These are phyloP conservation scores for Mercenaria mercenaria DNA, from an alignment of 1,140 invertebrate species.

Conservation along the genomic window DNA sequence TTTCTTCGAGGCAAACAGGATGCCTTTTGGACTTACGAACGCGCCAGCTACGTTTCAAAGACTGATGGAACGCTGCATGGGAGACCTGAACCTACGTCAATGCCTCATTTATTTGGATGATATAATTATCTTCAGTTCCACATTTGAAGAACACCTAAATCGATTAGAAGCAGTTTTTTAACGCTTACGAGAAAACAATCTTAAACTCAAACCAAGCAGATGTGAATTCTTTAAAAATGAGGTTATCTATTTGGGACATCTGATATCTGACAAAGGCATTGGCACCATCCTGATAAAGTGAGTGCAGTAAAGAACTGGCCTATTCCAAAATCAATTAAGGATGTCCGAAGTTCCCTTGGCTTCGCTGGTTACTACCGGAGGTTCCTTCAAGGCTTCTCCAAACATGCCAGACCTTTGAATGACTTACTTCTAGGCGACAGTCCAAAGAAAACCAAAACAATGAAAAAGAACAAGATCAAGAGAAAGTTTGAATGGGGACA, in stretches of 20 bases:
- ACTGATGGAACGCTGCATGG: background rate
- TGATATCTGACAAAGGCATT: background rate
- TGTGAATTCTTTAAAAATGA: background rate
- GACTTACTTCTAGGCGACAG: slow-evolving; percentile 61
- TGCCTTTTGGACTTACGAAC: slow-evolving; percentile 24
- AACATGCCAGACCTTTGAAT: slow-evolving; percentile 68
- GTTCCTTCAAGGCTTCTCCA: slow-evolving; percentile 45
- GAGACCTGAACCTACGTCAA: background rate
- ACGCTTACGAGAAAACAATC: background rate
- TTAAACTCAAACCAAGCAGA: background rate
- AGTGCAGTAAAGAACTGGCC: slow-evolving; percentile 56
- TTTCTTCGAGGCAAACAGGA: slow-evolving; percentile 1
- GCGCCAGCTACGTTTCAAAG: background rate
- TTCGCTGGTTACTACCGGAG: slow-evolving; percentile 4
- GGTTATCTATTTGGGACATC: background rate
- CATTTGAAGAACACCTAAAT: slow-evolving; percentile 1
- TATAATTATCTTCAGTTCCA: background rate
- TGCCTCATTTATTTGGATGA: slow-evolving; percentile 37
- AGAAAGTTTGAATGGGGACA: background rate
- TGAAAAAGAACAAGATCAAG: too few species aligned
- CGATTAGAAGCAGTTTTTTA: background rate
- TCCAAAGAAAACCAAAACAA: too few species aligned
- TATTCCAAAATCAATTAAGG: background rate
- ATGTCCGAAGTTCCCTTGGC: background rate
- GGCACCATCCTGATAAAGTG: background rate